phyloP scores from a whole-genome alignment of 2,888 invertebrate genomes.

The Crioceris asparagi region DNA sequence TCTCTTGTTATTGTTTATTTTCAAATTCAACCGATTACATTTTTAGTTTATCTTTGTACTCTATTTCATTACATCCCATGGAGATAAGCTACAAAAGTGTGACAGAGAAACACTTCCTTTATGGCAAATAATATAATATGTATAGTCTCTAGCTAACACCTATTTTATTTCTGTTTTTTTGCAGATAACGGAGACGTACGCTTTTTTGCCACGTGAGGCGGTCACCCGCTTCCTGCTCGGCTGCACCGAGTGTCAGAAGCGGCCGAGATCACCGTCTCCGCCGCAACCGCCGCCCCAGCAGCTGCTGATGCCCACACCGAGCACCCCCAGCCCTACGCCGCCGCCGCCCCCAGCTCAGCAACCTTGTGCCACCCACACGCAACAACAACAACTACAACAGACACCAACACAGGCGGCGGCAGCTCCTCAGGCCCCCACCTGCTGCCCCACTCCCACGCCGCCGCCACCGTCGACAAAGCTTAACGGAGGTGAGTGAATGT shows the following conservation, averaged over 20 bases:
- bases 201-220: constrained; percentile 90
- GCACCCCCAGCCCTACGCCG: constrained; percentile 33
- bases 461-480: too few species aligned
- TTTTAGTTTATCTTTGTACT: too few species aligned
- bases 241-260: constrained; percentile 84
- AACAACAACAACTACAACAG: constrained; percentile 11
- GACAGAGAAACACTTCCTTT: too few species aligned
- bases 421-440: neutral
- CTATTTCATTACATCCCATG: too few species aligned
- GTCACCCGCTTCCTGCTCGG: constrained; percentile 92
- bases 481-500: too few species aligned
- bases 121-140: too few species aligned
- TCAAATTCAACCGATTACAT: too few species aligned
- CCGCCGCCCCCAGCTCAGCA: constrained; percentile 15
- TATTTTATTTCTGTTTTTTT: constrained; percentile 28
- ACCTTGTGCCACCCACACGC: constrained; percentile 5
- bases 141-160: too few species aligned
- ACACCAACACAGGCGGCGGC: constrained; percentile 9
- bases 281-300: constrained; percentile 30
- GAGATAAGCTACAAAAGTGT: too few species aligned
- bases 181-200: constrained; percentile 94
- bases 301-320: constrained; percentile 33
- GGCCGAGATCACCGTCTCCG: constrained; percentile 57
- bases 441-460: constrained; percentile 3
- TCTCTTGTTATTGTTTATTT: too few species aligned